A percentile compares a stretch with the other conserved stretches of the same genome.
These are phyloP conservation scores for Epizoanthus stellaris DNA, from an alignment of 92 coral and sea anemone genomes.

Conservation along the genomic window DNA sequence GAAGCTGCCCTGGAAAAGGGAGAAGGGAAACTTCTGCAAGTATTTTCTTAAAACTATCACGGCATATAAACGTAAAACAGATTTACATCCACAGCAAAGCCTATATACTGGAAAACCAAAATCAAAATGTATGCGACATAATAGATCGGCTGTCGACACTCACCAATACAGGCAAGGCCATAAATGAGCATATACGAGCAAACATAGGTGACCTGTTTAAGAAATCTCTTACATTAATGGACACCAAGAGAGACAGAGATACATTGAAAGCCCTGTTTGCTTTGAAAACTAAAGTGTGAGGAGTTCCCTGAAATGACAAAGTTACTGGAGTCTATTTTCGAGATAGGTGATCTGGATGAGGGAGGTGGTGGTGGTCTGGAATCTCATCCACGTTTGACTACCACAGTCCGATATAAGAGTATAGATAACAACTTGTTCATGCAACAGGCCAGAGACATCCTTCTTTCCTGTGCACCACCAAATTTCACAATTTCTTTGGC, in stretches of 20 bases:
- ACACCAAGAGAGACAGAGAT: constrained; percentile 44
- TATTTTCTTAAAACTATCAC: not conserved
- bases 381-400: constrained; percentile 34
- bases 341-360: constrained; percentile 42
- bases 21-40: too few relatives aligned
- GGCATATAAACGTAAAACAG: constrained; percentile 43
- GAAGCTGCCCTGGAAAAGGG: not conserved
- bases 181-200: constrained; percentile 10
- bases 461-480: not conserved
- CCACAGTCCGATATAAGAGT: constrained; percentile 22
- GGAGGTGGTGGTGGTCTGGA: constrained; percentile 47
- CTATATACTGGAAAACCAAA: constrained; percentile 38
- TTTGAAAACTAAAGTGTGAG: constrained; percentile 47
- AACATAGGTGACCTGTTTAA: not conserved
- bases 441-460: constrained; percentile 30
- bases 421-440: constrained; percentile 27
- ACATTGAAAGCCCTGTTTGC: constrained; percentile 40
- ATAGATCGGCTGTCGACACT: constrained; percentile 14
- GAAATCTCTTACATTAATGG: constrained; percentile 10
- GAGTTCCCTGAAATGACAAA: constrained; percentile 58
- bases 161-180: not conserved
- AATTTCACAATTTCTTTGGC: constrained; percentile 28
- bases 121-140: constrained; percentile 6
- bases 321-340: constrained; percentile 56
- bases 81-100: constrained; percentile 41